Base-by-base conservation (phyloP, 1,140 invertebrate species). In the Pogonognathellus flavescens region DNA sequence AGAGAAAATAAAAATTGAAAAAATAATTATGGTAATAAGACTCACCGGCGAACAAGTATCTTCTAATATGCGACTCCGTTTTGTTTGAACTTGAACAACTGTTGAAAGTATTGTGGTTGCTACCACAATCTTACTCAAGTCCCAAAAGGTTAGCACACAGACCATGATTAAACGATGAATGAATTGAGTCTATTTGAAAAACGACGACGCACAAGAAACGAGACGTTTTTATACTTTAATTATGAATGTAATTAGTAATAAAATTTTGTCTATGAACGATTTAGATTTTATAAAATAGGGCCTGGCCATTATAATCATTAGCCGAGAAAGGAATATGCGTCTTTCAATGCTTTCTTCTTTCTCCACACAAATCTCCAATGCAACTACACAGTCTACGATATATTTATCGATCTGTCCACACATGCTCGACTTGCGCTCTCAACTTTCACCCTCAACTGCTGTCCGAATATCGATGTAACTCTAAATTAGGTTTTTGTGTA, bases 21-120 rank as follows among this genome's bases (percentile, higher is more conserved):
- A n/a, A 14, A 49, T 6, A 7, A 76, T 57, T 41, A 76, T 41
- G 1, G 2, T 25, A 50, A 41, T 66, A 50, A n/a, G 16, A 53
- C 87, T 85, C 25, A 88, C 88, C 83, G 84, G 55, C 53, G 57
- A 52, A 62, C 87, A 88, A 50, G 53, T 16, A 52, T 87, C 83
- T 52, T 87, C 86, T 41, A 87, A 60, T 83, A 87, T 88, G 22
- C 85, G 60, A 82, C 84, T 87, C 41, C 86, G 84, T 31, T 86
- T 87, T 11, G 62, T 80, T 8, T 84, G 41, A 76, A 80, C 53
- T 57, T 76, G 50, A 66, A 62, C 53, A 70, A 84, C 60, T 66
- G 62, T 55, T 66, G 49, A 60, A 83, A 60, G 82, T 66, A 76
- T 50, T 16, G 70, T 57, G 53, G 53, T 50, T 6, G 52, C 80